phyloP scores from a whole-genome alignment of 1,140 invertebrate genomes.

The Rhyacophila brunnea region DNA sequence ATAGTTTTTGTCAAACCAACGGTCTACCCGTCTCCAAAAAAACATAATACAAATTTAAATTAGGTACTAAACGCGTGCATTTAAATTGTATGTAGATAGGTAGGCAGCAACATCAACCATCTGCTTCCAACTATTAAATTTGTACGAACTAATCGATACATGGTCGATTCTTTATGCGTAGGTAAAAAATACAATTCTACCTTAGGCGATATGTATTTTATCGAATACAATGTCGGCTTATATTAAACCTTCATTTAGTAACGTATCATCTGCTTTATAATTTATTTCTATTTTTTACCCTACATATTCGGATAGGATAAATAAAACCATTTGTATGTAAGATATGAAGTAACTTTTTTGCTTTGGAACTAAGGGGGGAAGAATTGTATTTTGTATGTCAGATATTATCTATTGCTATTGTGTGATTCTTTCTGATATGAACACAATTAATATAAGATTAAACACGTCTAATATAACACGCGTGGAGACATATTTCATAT shows the following conservation, averaged over 20 bases:
- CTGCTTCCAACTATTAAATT: too few relatives aligned
- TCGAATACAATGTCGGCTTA: conserved; percentile 6
- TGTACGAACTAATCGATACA: too few relatives aligned
- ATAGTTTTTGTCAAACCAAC: too few relatives aligned
- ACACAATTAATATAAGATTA: conserved; percentile 26
- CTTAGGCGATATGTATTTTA: not conserved
- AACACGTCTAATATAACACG: conserved; percentile 10
- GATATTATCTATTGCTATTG: not conserved
- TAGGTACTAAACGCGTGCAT: too few relatives aligned
- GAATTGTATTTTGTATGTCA: conserved; percentile 7
- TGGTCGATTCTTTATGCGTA: too few relatives aligned
- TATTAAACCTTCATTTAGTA: conserved; percentile 21
- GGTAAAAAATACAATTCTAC: too few relatives aligned
- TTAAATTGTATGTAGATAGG: too few relatives aligned
- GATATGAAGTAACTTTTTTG: not conserved
- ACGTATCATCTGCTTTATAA: conserved; percentile 29
- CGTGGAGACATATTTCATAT: conserved; percentile 13
- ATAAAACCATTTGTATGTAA: not conserved
- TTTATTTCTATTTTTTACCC: conserved; percentile 18
- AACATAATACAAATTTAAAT: too few relatives aligned
- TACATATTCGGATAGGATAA: not conserved
- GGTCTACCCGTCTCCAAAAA: too few relatives aligned
- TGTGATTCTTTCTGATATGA: conserved; percentile 11
- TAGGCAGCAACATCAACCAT: too few relatives aligned
- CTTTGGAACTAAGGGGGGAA: not conserved